Evolutionary conservation across 2,113 vertebrate genomes (phyloP), one percentile per base, ranked within the genome.

Genomic region (Stigmatopora nigra): DNA sequence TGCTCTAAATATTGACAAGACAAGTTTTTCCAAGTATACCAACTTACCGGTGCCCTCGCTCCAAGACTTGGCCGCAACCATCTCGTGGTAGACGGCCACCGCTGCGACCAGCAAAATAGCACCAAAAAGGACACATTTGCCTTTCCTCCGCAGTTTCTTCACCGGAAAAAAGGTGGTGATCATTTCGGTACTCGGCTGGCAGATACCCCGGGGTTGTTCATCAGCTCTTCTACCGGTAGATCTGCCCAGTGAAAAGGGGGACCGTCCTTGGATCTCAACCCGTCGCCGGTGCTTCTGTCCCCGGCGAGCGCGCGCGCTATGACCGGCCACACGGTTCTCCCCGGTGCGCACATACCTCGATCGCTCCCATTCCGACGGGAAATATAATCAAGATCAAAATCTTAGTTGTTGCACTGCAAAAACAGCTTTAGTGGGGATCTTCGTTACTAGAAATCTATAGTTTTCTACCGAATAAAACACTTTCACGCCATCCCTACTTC

Each of bases 121-220:
- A 4, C 67, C 78, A 17, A 84, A 62, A 7, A 90, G 41, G 2
- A 90, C 13, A 55, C 64, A 74, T 65, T 57, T 87, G 9, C 65
- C 56, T 14, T 82, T 84, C 12, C 86, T 84, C 56, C 84, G 73
- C 65, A 91, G 72, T 65, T 86, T 91, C 70, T 86, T 89, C 55
- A 84, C 1, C 3, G 88, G 87, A 17, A 89, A 81, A 59, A 87
- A 81, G 15, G 57, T 58, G 8, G 62, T 20, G 31, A 84, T 67
- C 85, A 87, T 89, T 66, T 53, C 73, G 55, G 3, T n/a, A 68
- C 38, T 46, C 6, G 20, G 44, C 17, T 7, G 17, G 67, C 59
- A 63, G 25, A 66, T 53, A 7, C 19, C 31, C 11, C 22, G 15
- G 38, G 53, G 57, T 20, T 38, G 16, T 14, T 70, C 66, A 77